Evolutionary conservation across 92 coral and sea anemone genomes (phyloP).

Genomic region (Zoanthus sociatus): DNA sequence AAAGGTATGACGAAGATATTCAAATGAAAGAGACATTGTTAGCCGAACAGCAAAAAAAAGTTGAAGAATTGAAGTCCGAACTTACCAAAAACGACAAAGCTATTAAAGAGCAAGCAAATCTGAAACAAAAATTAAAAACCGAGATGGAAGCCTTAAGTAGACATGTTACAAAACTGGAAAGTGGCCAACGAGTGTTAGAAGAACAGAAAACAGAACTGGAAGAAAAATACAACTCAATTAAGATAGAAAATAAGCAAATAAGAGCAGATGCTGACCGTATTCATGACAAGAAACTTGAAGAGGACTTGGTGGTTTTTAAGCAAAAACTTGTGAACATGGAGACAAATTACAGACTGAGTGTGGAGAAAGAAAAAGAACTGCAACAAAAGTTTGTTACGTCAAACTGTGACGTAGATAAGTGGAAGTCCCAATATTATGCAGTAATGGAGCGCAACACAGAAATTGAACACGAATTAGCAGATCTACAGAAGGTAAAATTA

Average conservation of each 20-base stretch:
- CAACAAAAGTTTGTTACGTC: conserved; percentile 62
- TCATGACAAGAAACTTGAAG: conserved; percentile 60
- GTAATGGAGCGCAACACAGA: conserved; percentile 67
- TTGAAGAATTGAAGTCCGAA: conserved; percentile 56
- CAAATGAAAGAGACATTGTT: conserved; percentile 58
- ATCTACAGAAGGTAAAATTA: conserved; percentile 49
- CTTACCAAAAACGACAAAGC: conserved; percentile 68
- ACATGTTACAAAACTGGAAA: conserved; percentile 38
- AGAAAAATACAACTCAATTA: conserved; percentile 53
- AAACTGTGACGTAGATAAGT: conserved; percentile 62
- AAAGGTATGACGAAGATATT: conserved; percentile 54
- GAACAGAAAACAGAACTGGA: conserved; percentile 70
- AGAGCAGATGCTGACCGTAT: conserved; percentile 47
- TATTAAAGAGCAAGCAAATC: conserved; percentile 50
- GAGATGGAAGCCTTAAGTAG: conserved; percentile 54
- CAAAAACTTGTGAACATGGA: conserved; percentile 65
- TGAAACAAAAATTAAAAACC: conserved; percentile 52
- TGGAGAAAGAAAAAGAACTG: conserved; percentile 74
- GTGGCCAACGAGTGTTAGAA: conserved; percentile 37
- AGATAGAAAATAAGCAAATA: conserved; percentile 41
- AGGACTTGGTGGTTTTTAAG: conserved; percentile 58
- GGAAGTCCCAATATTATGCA: conserved; percentile 73
- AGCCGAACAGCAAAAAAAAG: conserved; percentile 63
- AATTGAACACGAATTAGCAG: conserved; percentile 72
- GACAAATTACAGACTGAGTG: conserved; percentile 54